Conservation (phyloP, 2,113 vertebrate species). For the Grallaria varia region DNA sequence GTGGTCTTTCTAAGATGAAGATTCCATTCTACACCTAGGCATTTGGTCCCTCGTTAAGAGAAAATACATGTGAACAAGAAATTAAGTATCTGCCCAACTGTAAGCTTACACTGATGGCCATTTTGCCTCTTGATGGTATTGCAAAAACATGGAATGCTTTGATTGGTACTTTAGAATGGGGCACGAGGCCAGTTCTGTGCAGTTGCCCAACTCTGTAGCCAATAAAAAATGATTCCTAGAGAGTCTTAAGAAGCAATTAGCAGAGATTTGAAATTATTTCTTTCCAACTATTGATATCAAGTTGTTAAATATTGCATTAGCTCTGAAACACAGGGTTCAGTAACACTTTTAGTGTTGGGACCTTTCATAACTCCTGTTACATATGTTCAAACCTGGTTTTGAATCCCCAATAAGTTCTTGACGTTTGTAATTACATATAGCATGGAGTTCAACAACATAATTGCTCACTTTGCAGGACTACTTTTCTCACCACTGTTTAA, state of each 20-base stretch:
- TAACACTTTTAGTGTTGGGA: not conserved
- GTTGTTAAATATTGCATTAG: not conserved
- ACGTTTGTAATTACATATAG: not conserved
- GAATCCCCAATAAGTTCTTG: not conserved
- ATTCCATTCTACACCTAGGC: not conserved
- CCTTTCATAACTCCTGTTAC: not conserved
- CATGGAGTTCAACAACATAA: not conserved
- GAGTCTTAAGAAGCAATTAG: not conserved
- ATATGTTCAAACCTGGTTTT: not conserved
- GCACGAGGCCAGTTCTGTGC: accelerated
- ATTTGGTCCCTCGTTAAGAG: not conserved
- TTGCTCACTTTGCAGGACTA: not conserved
- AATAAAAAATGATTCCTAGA: accelerated
- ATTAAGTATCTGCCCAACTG: not conserved
- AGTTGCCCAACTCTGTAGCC: not conserved
- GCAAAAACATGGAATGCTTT: not conserved
- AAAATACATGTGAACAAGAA: not conserved
- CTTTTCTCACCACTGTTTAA: not conserved
- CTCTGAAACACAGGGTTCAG: not conserved
- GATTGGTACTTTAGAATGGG: not conserved
- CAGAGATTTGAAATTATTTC: not conserved
- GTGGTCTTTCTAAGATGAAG: not conserved
- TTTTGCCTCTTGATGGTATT: not conserved
- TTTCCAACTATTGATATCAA: not conserved
- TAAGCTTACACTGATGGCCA: not conserved